Percentiles rank a stretch among this genome's conserved stretches.
Evolutionary conservation across 2,113 vertebrate species (phyloP).

Genomic region (Chaenogobius annularis): DNA sequence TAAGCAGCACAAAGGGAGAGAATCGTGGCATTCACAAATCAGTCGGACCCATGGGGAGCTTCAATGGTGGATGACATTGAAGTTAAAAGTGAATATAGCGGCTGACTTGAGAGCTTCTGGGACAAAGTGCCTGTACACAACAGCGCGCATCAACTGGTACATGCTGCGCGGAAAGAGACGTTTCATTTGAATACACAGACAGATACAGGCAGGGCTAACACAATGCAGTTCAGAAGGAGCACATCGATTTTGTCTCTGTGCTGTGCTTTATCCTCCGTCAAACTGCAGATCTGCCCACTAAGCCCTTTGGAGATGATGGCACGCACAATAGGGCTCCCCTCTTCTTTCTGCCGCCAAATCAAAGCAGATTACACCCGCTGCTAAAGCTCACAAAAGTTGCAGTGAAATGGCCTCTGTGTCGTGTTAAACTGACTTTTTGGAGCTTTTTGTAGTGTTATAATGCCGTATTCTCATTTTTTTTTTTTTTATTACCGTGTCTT

Average conservation of each 20-base stretch:
- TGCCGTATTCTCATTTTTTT: neutral
- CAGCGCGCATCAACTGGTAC: neutral
- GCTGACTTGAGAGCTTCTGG: constrained; percentile 49
- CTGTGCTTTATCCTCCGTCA: constrained; percentile 56
- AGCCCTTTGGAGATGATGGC: constrained; percentile 56
- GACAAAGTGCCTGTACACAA: constrained; percentile 31
- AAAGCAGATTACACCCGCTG: constrained; percentile 57
- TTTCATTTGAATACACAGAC: constrained; percentile 47
- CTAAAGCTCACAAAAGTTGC: constrained; percentile 41
- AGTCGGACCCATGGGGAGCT: constrained; percentile 64
- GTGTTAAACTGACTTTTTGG: neutral
- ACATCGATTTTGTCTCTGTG: constrained; percentile 51
- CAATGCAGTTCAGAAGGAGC: constrained; percentile 37
- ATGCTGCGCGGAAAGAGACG: neutral
- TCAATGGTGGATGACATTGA: constrained; percentile 73
- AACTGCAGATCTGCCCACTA: constrained; percentile 61
- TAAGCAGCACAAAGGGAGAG: constrained; percentile 58
- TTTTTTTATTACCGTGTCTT: no score
- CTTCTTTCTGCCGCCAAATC: constrained; percentile 55
- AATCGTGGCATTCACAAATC: constrained; percentile 69
- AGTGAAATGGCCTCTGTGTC: neutral
- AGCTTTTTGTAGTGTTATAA: neutral
- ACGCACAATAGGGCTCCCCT: constrained; percentile 35
- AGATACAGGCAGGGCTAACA: constrained; percentile 36
- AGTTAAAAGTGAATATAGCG: constrained; percentile 64